Percentiles rank a stretch among this genome's conserved stretches.
Evolutionary conservation across 2,888 invertebrate genomes (phyloP).

Genomic region (Ariolimax columbianus): DNA sequence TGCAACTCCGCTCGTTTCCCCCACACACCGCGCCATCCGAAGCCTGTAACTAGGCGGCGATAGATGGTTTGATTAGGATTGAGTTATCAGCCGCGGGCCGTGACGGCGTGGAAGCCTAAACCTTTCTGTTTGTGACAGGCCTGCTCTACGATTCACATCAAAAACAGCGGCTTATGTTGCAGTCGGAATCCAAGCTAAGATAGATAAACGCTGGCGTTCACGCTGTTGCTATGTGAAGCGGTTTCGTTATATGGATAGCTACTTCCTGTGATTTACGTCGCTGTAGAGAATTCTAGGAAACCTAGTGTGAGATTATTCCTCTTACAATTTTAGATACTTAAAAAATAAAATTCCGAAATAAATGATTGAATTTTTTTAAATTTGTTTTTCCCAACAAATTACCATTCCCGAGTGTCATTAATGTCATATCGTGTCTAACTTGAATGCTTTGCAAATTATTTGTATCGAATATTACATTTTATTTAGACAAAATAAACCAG

Average conservation of each 20-base stretch:
- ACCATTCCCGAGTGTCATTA: no score
- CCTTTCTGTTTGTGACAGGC: conserved; percentile 18
- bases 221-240: background rate
- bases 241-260: background rate
- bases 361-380: no score
- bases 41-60: conserved; percentile 34
- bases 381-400: no score
- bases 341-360: no score
- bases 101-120: background rate
- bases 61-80: conserved; percentile 36
- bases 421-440: no score
- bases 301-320: background rate
- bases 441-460: no score
- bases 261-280: background rate
- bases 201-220: background rate
- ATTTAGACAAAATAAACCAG: no score
- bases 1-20: background rate
- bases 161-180: conserved; percentile 20
- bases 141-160: conserved; percentile 8
- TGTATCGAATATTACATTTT: no score
- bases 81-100: conserved; percentile 28
- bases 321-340: background rate
- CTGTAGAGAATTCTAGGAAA: background rate
- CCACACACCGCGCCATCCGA: conserved; percentile 25
- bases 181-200: conserved; percentile 14